Conservation (phyloP, 1,140 invertebrate species). For the Drosophila takahashii region DNA sequence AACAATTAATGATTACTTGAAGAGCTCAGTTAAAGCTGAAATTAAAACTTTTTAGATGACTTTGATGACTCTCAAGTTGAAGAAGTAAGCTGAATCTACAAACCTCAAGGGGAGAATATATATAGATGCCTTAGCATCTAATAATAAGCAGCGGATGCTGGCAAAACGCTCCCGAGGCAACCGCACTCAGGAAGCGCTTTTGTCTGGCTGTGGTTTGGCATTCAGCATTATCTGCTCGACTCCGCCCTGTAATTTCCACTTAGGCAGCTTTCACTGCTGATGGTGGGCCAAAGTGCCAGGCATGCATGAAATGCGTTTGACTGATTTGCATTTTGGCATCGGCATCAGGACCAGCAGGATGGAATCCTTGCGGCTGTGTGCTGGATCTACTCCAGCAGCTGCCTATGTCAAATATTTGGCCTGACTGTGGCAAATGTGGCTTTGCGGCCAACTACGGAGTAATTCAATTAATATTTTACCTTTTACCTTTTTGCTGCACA, state of each 20-base stretch:
- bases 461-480: slow-evolving; percentile 52
- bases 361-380: slow-evolving; percentile 30
- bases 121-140: slow-evolving; percentile 1
- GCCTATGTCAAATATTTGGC: slow-evolving; percentile 37
- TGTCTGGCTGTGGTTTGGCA: slow-evolving; percentile 30
- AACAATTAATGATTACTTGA: not conserved
- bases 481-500: slow-evolving; percentile 21
- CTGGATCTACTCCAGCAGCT: slow-evolving; percentile 25
- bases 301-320: slow-evolving; percentile 76
- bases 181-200: slow-evolving; percentile 29
- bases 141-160: slow-evolving; percentile 18
- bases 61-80: not conserved
- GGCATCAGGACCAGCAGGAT: slow-evolving; percentile 22
- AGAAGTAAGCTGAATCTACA: not conserved
- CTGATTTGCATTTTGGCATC: slow-evolving; percentile 69
- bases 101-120: no score
- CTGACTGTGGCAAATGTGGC: slow-evolving; percentile 41
- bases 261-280: slow-evolving; percentile 4
- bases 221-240: slow-evolving; percentile 27
- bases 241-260: slow-evolving; percentile 27
- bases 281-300: slow-evolving; percentile 25
- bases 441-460: slow-evolving; percentile 39
- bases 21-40: slow-evolving; percentile 1
- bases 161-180: slow-evolving; percentile 8
- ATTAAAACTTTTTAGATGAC: not conserved